Conservation (phyloP, 2,888 invertebrate species). For the Nephrotoma guestfalica region DNA sequence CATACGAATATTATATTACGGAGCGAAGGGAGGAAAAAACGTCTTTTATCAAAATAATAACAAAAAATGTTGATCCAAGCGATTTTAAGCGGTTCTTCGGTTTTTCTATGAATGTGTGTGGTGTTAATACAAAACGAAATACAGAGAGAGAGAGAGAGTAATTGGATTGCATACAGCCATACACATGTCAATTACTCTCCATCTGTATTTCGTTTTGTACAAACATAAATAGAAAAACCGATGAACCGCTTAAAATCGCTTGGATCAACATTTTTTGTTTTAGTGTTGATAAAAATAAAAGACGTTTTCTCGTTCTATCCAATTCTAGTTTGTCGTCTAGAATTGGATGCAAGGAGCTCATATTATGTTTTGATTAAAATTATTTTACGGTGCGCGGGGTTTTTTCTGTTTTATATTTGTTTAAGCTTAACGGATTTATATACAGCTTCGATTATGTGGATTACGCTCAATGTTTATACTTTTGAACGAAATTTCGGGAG, state of each 20-base stretch:
- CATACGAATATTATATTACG: background rate
- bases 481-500: no score
- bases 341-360: background rate
- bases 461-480: no score
- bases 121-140: background rate
- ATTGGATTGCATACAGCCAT: no score
- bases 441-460: no score
- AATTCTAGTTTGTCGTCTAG: background rate
- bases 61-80: background rate
- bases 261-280: background rate
- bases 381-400: no score
- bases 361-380: background rate
- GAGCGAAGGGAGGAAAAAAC: background rate
- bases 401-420: no score
- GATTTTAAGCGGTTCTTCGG: background rate
- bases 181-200: no score
- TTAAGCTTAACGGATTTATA: no score
- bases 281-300: background rate
- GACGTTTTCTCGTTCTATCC: background rate
- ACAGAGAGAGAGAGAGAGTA: no score
- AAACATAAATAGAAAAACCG: background rate
- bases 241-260: background rate
- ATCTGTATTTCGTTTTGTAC: background rate
- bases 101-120: background rate
- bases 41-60: background rate